phyloP scores from a whole-genome alignment of 2,113 vertebrate species.

The Dicerorhinus sumatrensis region DNA sequence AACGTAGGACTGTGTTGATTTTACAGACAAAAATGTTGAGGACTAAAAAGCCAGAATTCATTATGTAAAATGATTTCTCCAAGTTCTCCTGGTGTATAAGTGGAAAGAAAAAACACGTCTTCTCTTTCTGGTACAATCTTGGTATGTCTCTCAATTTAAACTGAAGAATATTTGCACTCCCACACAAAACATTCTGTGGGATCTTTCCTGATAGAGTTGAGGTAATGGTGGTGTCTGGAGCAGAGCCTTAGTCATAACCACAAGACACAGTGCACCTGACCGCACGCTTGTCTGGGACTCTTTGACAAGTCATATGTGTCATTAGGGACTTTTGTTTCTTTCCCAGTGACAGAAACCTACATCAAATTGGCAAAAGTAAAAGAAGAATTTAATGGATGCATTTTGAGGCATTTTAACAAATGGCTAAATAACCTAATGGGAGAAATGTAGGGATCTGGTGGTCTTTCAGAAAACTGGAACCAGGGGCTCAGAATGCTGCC shows the following conservation, averaged over 20 bases:
- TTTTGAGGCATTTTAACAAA: not conserved
- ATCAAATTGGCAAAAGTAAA: not conserved
- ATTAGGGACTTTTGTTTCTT: not conserved
- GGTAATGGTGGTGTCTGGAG: not conserved
- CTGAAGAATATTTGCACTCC: not conserved
- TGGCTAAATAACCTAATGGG: too few relatives aligned
- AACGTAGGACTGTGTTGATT: not conserved
- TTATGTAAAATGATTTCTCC: not conserved
- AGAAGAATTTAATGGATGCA: not conserved
- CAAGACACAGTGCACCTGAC: not conserved
- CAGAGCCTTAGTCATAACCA: not conserved
- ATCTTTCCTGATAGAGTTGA: not conserved
- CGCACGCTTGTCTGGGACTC: not conserved
- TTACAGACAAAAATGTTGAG: not conserved
- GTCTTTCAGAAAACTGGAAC: not conserved
- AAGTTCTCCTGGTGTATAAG: not conserved
- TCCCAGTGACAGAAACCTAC: not conserved
- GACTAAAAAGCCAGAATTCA: not conserved
- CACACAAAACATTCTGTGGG: rapidly evolving
- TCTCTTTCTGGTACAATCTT: not conserved
- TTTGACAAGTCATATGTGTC: not conserved
- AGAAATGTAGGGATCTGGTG: not conserved
- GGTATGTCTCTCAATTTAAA: not conserved
- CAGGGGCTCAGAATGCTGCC: too few relatives aligned
- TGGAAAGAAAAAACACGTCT: not conserved